Base-by-base conservation (phyloP, 2,888 invertebrate species). In the Pinctada fucata region DNA sequence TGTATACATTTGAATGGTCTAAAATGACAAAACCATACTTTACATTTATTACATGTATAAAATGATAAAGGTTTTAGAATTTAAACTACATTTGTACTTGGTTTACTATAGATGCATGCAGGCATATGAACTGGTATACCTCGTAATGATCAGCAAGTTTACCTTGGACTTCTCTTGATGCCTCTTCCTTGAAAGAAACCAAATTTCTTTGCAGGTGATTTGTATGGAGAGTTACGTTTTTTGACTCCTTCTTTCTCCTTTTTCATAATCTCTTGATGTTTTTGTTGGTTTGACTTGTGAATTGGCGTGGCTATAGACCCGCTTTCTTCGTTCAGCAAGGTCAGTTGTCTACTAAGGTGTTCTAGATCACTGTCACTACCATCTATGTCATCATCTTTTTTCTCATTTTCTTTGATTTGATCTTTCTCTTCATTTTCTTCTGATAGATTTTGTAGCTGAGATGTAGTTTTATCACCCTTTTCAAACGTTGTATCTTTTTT, bases 111-210 rank as follows among this genome's bases (percentile, higher is more conserved):
- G 31, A 31, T 31, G 31, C 31, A 31, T 31, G 31, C 31, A 31
- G 31, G 31, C 31, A 31, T 31, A 31, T 31, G 31, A 31, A 1
- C 31, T 31, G 31, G 31, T 31, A 31, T 31, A 31, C 31, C 31
- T 31, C 31, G 31, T 31, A 31, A 31, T 1, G 31, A 31, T 31
- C 31, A 31, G 31, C 31, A 31, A 31, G 0, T 31, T 31, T 31
- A 68, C 68, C 68, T 47, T 68, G 68, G 68, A 68, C 68, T 68
- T 68, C 68, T 68, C 48, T 68, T 68, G 8, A 68, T 47, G 47
- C 68, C 68, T 68, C 68, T 68, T 13, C 68, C 68, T 2, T 47
- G 31, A 3, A 47, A 13, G 10, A 13, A 47, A 4, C 16, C 48
- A 47, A 68, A 68, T 68, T 47, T 68, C 13, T 68, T 68, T 3